Evolutionary conservation across 53 echinoderm and acorn worm species (phyloP).

Genomic region (Actinopyga echinites): DNA sequence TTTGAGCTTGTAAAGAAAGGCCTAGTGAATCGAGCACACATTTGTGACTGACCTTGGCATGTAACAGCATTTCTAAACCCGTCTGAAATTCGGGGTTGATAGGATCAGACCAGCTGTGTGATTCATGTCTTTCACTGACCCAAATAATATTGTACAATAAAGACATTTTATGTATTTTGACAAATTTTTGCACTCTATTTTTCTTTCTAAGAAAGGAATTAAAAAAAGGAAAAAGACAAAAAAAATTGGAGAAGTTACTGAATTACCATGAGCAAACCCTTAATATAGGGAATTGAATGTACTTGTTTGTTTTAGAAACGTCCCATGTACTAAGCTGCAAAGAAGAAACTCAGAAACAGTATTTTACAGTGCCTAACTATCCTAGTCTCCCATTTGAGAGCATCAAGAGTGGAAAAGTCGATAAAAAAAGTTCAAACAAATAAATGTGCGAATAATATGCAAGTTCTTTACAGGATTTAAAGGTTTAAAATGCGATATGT

Average conservation of each 20-base stretch:
- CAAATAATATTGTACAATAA: conserved; percentile 54
- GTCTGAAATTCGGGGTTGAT: conserved; percentile 24
- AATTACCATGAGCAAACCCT: not conserved
- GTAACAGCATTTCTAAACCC: conserved; percentile 8
- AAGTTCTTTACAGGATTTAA: conserved; percentile 37
- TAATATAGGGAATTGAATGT: conserved; percentile 20
- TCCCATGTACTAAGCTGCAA: conserved; percentile 73
- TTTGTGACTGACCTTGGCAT: conserved; percentile 12
- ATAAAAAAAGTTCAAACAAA: conserved; percentile 42
- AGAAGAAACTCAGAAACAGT: conserved; percentile 60
- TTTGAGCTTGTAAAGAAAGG: conserved; percentile 4
- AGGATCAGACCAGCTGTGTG: conserved; percentile 53
- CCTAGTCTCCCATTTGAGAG: conserved; percentile 66
- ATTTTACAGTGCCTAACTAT: conserved; percentile 75
- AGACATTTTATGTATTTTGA: conserved; percentile 50
- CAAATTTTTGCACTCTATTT: conserved; percentile 51
- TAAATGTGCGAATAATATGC: conserved; percentile 47
- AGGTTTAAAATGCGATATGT: conserved; percentile 11
- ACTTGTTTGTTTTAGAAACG: conserved; percentile 42
- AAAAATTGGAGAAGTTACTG: conserved; percentile 1
- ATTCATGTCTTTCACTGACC: conserved; percentile 53
- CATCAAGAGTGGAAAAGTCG: conserved; percentile 62
- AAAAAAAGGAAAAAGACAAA: conserved; percentile 23
- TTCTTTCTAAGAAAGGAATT: conserved; percentile 47
- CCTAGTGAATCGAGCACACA: not conserved